Evolutionary conservation across 2,888 invertebrate genomes (phyloP).

Genomic region (Pyrrhosoma nymphula): DNA sequence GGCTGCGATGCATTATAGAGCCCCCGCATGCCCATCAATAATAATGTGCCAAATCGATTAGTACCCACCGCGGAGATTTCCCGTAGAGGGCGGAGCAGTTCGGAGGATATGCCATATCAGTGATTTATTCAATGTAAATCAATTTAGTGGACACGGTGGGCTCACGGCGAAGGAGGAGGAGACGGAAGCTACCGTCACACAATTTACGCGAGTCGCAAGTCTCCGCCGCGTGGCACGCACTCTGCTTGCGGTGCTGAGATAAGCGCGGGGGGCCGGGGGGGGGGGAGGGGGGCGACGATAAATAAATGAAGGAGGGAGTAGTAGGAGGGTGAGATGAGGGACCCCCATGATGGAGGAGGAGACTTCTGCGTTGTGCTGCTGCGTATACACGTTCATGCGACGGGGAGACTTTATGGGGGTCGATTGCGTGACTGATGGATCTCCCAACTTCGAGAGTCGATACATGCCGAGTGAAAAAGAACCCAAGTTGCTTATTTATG

Average conservation of each 20-base stretch:
- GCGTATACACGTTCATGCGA: neutral
- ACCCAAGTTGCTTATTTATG: too few species aligned
- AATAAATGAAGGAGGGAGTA: neutral
- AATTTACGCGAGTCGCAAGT: neutral
- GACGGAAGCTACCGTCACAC: neutral
- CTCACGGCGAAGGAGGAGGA: neutral
- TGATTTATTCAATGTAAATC: constrained; percentile 54
- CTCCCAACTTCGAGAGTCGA: too few species aligned
- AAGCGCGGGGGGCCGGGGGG: neutral
- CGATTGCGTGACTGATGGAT: neutral
- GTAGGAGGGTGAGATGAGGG: neutral
- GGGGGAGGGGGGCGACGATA: neutral
- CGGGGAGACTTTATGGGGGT: neutral
- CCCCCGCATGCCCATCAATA: neutral
- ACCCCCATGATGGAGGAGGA: neutral
- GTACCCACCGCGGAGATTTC: neutral
- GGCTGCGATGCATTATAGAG: neutral
- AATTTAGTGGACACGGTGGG: constrained; percentile 16
- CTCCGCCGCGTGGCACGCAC: neutral
- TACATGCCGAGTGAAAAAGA: too few species aligned
- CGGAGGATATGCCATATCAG: neutral
- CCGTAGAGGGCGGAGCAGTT: neutral
- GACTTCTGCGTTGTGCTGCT: neutral
- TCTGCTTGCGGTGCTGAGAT: constrained; percentile 15
- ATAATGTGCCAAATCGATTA: neutral